These are phyloP conservation scores for Aphidoletes aphidimyza DNA, from an alignment of 2,888 invertebrate genomes.

Conservation along the genomic window DNA sequence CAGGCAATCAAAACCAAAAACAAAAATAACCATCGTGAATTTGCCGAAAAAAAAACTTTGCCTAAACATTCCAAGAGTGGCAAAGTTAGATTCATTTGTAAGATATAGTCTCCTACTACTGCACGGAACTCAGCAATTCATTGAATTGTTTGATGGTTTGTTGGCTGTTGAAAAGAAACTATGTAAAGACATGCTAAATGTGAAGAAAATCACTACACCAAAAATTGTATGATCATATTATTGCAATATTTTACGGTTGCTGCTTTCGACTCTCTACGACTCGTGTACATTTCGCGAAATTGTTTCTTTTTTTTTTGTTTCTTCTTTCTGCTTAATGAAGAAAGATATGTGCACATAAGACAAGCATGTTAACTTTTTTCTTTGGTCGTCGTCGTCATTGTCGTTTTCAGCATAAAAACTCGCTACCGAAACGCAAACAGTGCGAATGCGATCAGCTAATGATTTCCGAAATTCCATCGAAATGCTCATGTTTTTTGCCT, in stretches of 20 bases:
- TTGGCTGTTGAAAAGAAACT: neutral
- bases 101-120: constrained; percentile 13
- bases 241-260: constrained; percentile 32
- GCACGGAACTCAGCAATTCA: neutral
- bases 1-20: no score
- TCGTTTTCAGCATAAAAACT: neutral
- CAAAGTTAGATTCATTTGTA: neutral
- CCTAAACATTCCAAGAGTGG: neutral
- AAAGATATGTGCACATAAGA: neutral
- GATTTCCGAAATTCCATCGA: neutral
- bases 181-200: neutral
- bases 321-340: neutral
- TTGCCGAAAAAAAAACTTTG: neutral
- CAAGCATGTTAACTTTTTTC: neutral
- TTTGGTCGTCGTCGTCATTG: neutral
- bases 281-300: constrained; percentile 13
- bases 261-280: neutral
- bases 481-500: constrained; percentile 3
- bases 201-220: neutral
- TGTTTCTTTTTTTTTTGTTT: no score
- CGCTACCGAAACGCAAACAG: neutral
- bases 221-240: constrained; percentile 46
- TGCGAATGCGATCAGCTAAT: constrained; percentile 24
- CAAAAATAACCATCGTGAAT: no score
- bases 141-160: constrained; percentile 14